Base-by-base conservation (phyloP, 2,888 invertebrate species). In the Reticulitermes lucifugus region DNA sequence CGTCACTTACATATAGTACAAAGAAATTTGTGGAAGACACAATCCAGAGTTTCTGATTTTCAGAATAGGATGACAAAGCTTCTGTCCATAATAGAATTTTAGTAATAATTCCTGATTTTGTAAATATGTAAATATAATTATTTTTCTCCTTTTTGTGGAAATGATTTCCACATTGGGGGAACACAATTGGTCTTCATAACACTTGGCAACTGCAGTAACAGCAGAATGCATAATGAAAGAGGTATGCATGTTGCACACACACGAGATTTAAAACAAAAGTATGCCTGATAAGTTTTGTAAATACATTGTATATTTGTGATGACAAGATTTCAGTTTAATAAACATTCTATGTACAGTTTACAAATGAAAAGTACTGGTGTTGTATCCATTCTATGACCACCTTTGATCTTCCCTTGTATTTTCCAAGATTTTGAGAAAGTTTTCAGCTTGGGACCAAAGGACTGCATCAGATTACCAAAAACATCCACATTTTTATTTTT, bases 301-400 rank as follows among this genome's bases (percentile, higher is more conserved):
- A 84, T 79, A 73, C 59, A 83, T 84, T 79, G 80, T 84, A 84
- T 84, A 79, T 84, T 84, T 84, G 79, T 84, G 71, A 81, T 46
- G 65, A 41, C 43, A 22, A 81, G 46, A 84, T 80, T 84, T 84
- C 65, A 84, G 60, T 84, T 73, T 83, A 83, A 83, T 83, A 83
- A 83, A 83, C 83, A 83, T 59, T 83, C 75, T 83, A 29, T 83
- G 83, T 83, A 83, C 75, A 83, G 83, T 83, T 83, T 73, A 83
- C 29, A 60, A 84, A 84, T 41, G 60, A 35, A 41, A 51, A 70
- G 55, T 14, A 55, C 4, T 55, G 18, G 4, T 55, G 55, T 18
- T 55, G 18, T 55, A 55, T 55, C 14, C 14, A 14, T 55, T 12
- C 14, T 55, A 1, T 55, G 55, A 5, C 1, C 18, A 18, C 55